Conservation (phyloP, 2,888 invertebrate species). For the Trichopria drosophilae region DNA sequence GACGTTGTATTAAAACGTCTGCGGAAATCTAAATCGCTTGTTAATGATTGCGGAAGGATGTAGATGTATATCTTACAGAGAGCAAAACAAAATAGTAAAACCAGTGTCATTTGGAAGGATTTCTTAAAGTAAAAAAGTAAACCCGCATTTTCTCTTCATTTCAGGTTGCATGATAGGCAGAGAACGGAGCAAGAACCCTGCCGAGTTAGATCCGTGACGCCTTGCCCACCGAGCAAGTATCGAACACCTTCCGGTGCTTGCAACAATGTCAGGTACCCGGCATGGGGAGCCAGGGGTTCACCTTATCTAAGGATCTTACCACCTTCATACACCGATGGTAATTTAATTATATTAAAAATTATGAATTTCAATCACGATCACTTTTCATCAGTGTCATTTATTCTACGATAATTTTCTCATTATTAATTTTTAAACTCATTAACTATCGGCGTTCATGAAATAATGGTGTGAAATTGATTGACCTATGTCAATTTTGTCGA, state of each 20-base stretch:
- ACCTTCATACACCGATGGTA: slow-evolving; percentile 76
- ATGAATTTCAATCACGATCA: slow-evolving; percentile 3
- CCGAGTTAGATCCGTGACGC: slow-evolving; percentile 58
- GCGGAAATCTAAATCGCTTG: no score
- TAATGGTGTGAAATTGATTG: background rate
- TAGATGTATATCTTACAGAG: no score
- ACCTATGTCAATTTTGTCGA: background rate
- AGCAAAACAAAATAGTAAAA: no score
- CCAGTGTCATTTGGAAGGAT: no score
- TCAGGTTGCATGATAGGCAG: slow-evolving; percentile 42
- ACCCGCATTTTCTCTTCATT: slow-evolving; percentile 22
- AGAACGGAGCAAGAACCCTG: slow-evolving; percentile 40
- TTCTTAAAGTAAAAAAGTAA: no score
- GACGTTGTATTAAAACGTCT: no score
- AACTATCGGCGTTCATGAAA: background rate
- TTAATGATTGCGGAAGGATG: no score
- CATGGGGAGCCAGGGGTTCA: slow-evolving; percentile 81
- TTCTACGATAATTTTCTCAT: no score
- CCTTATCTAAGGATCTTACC: slow-evolving; percentile 74
- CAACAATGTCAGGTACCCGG: slow-evolving; percentile 83
- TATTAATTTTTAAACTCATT: no score
- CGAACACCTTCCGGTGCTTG: slow-evolving; percentile 81
- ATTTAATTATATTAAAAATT: slow-evolving; percentile 46
- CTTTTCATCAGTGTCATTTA: no score
- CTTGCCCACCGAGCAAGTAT: slow-evolving; percentile 82